These are phyloP conservation scores for Mayetiola destructor DNA, from an alignment of 2,888 invertebrate genomes.

Conservation along the genomic window DNA sequence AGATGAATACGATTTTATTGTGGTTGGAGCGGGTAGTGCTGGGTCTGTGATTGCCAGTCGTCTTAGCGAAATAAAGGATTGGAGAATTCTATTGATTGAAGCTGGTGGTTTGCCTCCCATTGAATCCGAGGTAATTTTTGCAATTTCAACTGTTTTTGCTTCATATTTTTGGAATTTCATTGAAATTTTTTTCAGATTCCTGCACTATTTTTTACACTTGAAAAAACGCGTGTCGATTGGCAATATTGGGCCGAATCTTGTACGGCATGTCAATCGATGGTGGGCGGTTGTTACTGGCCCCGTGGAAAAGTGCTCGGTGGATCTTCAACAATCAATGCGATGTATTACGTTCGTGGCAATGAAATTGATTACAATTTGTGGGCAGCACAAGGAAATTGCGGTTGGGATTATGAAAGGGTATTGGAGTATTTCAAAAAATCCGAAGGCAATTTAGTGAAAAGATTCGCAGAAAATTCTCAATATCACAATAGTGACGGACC, in stretches of 20 bases:
- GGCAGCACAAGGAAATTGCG: slow-evolving; percentile 43
- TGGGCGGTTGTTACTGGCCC: slow-evolving; percentile 37
- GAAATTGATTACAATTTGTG: slow-evolving; percentile 49
- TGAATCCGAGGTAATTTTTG: slow-evolving; percentile 28
- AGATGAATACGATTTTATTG: neutral
- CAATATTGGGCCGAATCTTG: slow-evolving; percentile 9
- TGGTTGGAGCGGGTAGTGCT: neutral
- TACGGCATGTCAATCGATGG: neutral
- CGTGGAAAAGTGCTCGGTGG: slow-evolving; percentile 53
- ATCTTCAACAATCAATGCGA: slow-evolving; percentile 45
- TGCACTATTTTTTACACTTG: neutral
- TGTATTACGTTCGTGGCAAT: slow-evolving; percentile 51
- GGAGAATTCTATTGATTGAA: slow-evolving; percentile 37
- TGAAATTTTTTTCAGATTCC: slow-evolving; percentile 7
- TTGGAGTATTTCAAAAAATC: slow-evolving; percentile 70
- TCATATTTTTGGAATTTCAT: neutral
- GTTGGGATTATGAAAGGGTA: slow-evolving; percentile 61
- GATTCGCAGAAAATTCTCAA: slow-evolving; percentile 37
- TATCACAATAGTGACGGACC: slow-evolving; percentile 37
- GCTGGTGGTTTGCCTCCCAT: slow-evolving; percentile 38
- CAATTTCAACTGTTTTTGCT: neutral
- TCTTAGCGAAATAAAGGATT: slow-evolving; percentile 34
- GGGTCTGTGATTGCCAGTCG: slow-evolving; percentile 41
- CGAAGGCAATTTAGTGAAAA: slow-evolving; percentile 47
- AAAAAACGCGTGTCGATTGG: slow-evolving; percentile 5